phyloP scores from a whole-genome alignment of 2,113 vertebrate genomes.

The Heloderma charlesbogerti region DNA sequence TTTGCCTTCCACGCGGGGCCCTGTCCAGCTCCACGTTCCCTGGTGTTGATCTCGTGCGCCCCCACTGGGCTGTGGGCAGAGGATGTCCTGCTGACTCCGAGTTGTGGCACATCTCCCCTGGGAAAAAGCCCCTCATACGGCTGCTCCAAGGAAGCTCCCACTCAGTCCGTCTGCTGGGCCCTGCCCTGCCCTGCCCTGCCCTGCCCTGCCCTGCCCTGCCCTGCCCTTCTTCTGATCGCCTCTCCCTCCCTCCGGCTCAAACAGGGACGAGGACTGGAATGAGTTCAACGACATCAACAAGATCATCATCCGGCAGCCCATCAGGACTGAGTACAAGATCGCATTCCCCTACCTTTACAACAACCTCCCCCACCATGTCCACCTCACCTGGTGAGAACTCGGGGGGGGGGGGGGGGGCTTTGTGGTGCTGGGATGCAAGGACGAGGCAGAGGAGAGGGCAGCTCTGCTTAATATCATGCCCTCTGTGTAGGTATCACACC shows the following conservation, averaged over 20 bases:
- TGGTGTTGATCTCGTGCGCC: too few relatives aligned
- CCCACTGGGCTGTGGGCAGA: background rate
- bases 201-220: too few relatives aligned
- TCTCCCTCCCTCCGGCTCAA: slow-evolving; percentile 12
- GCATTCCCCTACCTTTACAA: slow-evolving; percentile 98
- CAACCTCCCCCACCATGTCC: slow-evolving; percentile 97
- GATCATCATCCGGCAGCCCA: slow-evolving; percentile 98
- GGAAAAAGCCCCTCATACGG: background rate
- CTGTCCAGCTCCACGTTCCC: background rate
- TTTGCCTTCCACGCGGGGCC: background rate
- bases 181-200: too few relatives aligned
- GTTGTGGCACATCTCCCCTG: background rate
- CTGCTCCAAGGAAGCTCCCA: background rate
- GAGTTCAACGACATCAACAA: slow-evolving; percentile 99
- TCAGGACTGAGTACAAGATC: slow-evolving; percentile 98
- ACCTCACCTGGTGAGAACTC: slow-evolving; percentile 91
- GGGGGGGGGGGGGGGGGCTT: too few relatives aligned
- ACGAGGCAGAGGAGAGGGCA: background rate
- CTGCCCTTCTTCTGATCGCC: background rate
- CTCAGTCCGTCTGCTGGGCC: background rate
- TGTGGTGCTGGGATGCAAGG: too few relatives aligned
- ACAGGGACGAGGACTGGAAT: slow-evolving; percentile 99
- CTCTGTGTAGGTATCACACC: slow-evolving; percentile 90
- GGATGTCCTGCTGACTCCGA: background rate
- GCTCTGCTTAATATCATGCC: background rate